A percentile compares a stretch with the other conserved stretches of the same genome.
These are phyloP conservation scores for Diadema setosum DNA, from an alignment of 35 echinoderm and acorn worm species.

Conservation along the genomic window DNA sequence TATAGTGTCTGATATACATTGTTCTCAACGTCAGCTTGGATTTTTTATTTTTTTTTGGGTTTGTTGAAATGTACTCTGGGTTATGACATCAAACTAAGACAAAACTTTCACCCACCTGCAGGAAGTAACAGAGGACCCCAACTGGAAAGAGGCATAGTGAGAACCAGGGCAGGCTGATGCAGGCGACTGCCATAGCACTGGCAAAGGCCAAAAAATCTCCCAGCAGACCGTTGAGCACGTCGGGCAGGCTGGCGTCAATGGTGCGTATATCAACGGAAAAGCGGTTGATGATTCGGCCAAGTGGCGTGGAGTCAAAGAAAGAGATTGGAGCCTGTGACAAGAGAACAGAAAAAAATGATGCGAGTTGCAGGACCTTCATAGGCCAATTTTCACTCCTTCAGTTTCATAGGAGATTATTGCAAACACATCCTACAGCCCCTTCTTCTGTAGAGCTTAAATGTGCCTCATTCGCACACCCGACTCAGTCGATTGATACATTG, in stretches of 20 bases:
- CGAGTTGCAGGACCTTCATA: neutral
- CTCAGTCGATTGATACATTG: neutral
- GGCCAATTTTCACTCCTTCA: neutral
- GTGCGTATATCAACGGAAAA: constrained; percentile 84
- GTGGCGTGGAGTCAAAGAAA: constrained; percentile 83
- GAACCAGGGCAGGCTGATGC: constrained; percentile 88
- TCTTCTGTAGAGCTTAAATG: neutral
- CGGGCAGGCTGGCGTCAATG: constrained; percentile 77
- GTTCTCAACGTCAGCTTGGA: no score
- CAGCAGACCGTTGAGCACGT: constrained; percentile 71
- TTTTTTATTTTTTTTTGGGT: no score
- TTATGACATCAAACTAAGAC: neutral
- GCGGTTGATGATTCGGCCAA: constrained; percentile 86
- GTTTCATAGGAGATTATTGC: neutral
- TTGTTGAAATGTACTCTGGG: no score
- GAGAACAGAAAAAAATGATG: neutral
- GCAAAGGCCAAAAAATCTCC: constrained; percentile 56
- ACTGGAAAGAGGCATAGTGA: constrained; percentile 68
- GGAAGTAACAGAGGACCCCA: constrained; percentile 49
- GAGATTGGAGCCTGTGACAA: constrained; percentile 63
- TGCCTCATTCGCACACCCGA: neutral
- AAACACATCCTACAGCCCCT: neutral
- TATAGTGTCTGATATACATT: no score
- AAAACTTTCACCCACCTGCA: constrained; percentile 75
- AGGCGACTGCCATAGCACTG: constrained; percentile 44